A percentile compares a stretch with the other conserved stretches of the same genome.
Conservation (phyloP, 2,797 vertebrate species). For the Scolopax bukidnonensis region DNA sequence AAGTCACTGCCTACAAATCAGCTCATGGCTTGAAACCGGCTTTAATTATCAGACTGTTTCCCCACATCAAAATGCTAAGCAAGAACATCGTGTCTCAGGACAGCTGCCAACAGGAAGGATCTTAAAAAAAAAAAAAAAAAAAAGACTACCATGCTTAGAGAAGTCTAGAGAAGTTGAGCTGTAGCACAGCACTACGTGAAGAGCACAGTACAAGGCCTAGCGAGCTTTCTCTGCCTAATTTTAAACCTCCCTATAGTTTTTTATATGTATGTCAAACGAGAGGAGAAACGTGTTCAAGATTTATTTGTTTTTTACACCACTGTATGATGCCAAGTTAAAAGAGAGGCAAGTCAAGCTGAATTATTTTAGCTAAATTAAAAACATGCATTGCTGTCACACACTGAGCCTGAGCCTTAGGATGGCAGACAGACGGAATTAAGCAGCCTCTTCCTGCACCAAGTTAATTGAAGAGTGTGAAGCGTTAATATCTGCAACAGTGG, state of each 20-base stretch:
- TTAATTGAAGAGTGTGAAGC: not conserved
- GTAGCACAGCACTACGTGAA: not conserved
- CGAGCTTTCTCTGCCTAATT: not conserved
- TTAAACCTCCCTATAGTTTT: slow-evolving; percentile 28
- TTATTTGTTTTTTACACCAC: not conserved
- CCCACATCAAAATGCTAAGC: slow-evolving; percentile 74
- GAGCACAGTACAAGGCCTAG: not conserved
- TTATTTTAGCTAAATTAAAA: slow-evolving; percentile 41
- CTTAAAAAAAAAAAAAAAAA: not conserved
- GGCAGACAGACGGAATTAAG: not conserved
- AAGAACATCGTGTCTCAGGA: slow-evolving; percentile 72
- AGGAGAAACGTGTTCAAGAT: not conserved
- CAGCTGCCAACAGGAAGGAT: slow-evolving; percentile 71
- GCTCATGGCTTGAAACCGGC: slow-evolving; percentile 58
- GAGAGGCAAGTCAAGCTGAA: slow-evolving; percentile 14
- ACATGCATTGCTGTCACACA: not conserved
- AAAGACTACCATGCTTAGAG: slow-evolving; percentile 5
- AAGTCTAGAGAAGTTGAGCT: slow-evolving; percentile 15
- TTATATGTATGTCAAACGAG: not conserved
- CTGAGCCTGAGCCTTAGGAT: not conserved
- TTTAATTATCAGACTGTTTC: slow-evolving; percentile 72
- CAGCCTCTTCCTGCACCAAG: not conserved
- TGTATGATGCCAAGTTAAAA: slow-evolving; percentile 22
- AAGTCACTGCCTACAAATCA: slow-evolving; percentile 46
- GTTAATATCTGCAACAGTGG: not conserved